Evolutionary conservation across 2,888 invertebrate genomes (phyloP).

Genomic region (Callinectes sapidus): DNA sequence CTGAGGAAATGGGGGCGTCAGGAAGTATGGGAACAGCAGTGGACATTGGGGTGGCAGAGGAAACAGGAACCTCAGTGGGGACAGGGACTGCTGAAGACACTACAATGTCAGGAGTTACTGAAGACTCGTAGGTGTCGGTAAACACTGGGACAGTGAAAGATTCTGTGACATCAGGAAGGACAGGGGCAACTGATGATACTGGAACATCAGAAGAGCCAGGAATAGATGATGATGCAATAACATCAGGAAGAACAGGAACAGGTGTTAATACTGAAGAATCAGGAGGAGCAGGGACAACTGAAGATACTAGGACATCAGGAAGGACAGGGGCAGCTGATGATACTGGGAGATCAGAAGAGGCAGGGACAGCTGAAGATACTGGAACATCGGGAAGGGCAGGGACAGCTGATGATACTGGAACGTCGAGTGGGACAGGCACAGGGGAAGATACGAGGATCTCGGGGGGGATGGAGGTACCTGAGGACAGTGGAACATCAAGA

Average conservation of each 20-base stretch:
- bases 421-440: slow-evolving; percentile 3
- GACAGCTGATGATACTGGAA: not conserved
- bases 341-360: not conserved
- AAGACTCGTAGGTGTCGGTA: not conserved
- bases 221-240: not conserved
- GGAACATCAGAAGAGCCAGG: not conserved
- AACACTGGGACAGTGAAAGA: not conserved
- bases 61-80: not conserved
- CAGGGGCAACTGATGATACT: slow-evolving; percentile 2
- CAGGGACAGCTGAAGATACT: not conserved
- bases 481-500: not conserved
- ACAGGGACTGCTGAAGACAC: slow-evolving; percentile 26
- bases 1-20: slow-evolving; percentile 49
- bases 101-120: not conserved
- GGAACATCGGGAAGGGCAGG: slow-evolving; percentile 7
- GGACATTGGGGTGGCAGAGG: not conserved
- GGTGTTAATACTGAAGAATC: not conserved
- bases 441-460: slow-evolving; percentile 6
- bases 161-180: not conserved
- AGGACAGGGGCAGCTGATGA: not conserved
- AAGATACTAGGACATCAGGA: not conserved
- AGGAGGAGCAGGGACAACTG: not conserved
- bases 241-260: not conserved
- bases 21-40: slow-evolving; percentile 28
- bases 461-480: not conserved